These are phyloP conservation scores for Sapayoa aenigma DNA, from an alignment of 2,113 vertebrate genomes.

Conservation along the genomic window DNA sequence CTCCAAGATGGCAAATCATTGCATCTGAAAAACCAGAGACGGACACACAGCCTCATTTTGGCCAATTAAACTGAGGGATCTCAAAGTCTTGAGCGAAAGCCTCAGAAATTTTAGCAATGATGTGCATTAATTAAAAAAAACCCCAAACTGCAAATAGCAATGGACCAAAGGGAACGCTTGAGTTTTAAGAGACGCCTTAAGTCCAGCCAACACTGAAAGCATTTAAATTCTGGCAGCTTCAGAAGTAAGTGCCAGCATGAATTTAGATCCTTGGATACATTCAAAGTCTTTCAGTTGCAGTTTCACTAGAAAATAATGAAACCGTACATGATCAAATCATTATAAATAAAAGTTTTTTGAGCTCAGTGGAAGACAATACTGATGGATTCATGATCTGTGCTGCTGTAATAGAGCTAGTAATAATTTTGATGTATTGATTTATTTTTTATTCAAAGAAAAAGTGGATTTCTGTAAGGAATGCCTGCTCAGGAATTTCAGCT, in stretches of 20 bases:
- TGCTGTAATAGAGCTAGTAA: background rate
- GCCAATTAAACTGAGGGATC: background rate
- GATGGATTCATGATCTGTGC: background rate
- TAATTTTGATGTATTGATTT: conserved; percentile 1
- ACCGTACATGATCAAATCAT: background rate
- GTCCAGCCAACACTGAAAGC: background rate
- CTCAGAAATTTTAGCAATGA: background rate
- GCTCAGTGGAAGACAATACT: background rate
- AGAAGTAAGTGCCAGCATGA: background rate
- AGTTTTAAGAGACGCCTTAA: background rate
- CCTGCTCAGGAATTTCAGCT: background rate
- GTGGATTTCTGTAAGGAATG: background rate
- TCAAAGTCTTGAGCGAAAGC: background rate
- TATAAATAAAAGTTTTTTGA: conserved; percentile 6
- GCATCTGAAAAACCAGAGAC: background rate
- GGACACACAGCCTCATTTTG: accelerated
- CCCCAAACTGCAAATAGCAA: background rate
- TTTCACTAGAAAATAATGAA: conserved; percentile 11
- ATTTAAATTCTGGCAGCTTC: conserved; percentile 36
- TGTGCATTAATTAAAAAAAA: background rate
- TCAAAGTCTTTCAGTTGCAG: background rate
- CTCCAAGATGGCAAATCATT: background rate
- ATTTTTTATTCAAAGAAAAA: background rate
- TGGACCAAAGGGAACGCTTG: background rate
- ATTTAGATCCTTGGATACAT: conserved; percentile 37